Evolutionary conservation across 2,113 vertebrate genomes (phyloP).

Genomic region (Megaptera novaeangliae): DNA sequence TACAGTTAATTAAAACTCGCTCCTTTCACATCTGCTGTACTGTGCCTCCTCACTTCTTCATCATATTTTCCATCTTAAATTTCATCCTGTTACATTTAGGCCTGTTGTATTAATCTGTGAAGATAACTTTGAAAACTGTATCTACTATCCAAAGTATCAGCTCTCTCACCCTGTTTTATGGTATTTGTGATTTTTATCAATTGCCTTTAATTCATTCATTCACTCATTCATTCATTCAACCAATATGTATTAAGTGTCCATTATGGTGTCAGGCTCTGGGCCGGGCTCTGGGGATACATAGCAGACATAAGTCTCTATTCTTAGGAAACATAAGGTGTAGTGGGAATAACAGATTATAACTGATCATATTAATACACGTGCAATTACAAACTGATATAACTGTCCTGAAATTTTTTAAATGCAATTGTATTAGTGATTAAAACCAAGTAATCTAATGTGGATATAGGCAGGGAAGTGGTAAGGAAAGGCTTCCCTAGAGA

Average conservation of each 20-base stretch:
- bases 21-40: constrained; percentile 9
- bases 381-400: neutral
- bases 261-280: neutral
- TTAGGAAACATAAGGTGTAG: neutral
- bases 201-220: neutral
- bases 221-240: neutral
- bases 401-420: neutral
- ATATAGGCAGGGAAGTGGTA: neutral
- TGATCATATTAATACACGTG: neutral
- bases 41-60: neutral
- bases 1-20: neutral
- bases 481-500: neutral
- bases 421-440: neutral
- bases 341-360: neutral
- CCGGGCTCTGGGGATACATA: neutral
- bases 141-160: neutral
- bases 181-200: neutral
- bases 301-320: neutral
- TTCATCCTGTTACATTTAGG: neutral
- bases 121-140: neutral
- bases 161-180: neutral
- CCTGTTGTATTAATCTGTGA: neutral
- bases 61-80: constrained; percentile 2
- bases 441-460: neutral
- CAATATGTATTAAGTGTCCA: neutral